These are phyloP conservation scores for Ascidia mentula DNA, from an alignment of 23 tunicate species.

Conservation along the genomic window DNA sequence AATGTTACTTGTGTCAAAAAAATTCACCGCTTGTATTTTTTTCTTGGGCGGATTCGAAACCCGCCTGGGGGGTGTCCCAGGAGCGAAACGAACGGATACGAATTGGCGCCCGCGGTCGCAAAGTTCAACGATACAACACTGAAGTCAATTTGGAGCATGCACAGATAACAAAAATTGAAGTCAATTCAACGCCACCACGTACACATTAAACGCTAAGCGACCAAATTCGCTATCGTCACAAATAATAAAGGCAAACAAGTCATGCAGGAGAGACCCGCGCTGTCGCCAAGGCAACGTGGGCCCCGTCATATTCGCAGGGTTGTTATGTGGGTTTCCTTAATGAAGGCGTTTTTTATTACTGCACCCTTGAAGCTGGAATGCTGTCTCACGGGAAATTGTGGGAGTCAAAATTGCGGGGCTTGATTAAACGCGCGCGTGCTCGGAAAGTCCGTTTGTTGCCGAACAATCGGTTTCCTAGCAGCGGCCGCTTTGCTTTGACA, in stretches of 20 bases:
- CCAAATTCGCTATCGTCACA: background rate
- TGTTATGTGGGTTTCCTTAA: background rate
- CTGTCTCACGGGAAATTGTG: background rate
- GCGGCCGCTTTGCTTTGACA: background rate
- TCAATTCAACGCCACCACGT: background rate
- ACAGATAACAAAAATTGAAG: background rate
- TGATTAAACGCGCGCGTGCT: too few relatives aligned
- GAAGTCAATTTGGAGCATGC: background rate
- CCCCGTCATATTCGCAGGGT: background rate
- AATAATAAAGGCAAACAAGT: background rate
- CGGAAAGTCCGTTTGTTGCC: too few relatives aligned
- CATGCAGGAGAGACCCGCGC: background rate
- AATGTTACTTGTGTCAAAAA: background rate
- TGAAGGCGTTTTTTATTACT: background rate
- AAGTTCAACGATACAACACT: background rate
- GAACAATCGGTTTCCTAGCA: background rate
- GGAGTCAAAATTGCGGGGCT: background rate
- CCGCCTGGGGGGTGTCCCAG: background rate
- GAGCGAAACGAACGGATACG: background rate
- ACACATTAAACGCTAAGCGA: background rate
- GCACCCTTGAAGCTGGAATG: slow-evolving; percentile 5
- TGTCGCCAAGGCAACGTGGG: background rate
- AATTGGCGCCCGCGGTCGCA: background rate
- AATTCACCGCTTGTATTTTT: background rate
- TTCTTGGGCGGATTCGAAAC: background rate